Evolutionary conservation across 2,797 vertebrate genomes (phyloP).

Genomic region (Onychomys arenicola): DNA sequence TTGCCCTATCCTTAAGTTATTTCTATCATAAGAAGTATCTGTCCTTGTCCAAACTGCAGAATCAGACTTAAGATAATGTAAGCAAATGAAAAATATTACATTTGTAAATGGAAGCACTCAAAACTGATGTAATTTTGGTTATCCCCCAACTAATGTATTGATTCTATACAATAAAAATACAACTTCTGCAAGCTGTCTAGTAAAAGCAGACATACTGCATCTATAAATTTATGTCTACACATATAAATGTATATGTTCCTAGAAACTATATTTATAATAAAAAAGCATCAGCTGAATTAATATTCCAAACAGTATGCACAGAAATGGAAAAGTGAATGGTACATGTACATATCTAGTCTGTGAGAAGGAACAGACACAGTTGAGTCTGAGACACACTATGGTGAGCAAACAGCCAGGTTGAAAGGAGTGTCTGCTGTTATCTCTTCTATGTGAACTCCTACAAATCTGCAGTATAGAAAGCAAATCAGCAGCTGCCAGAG

Average conservation of each 20-base stretch:
- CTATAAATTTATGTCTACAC: background rate
- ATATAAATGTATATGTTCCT: background rate
- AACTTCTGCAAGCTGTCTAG: background rate
- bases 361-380: background rate
- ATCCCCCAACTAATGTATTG: background rate
- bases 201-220: background rate
- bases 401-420: background rate
- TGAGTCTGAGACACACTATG: background rate
- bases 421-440: background rate
- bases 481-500: background rate
- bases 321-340: background rate
- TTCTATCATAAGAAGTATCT: background rate
- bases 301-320: background rate
- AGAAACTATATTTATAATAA: background rate
- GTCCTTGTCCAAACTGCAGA: background rate
- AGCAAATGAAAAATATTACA: background rate
- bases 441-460: background rate
- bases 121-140: background rate
- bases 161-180: background rate
- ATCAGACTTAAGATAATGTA: background rate
- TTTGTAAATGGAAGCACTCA: background rate
- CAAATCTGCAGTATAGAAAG: background rate
- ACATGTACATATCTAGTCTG: background rate
- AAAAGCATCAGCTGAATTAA: background rate
- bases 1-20: background rate